Percentiles rank a stretch among this genome's conserved stretches.
Evolutionary conservation across 30 jellyfish, hydroid and myxozoan genomes (phyloP).

Genomic region (Phacellophora camtschatica): DNA sequence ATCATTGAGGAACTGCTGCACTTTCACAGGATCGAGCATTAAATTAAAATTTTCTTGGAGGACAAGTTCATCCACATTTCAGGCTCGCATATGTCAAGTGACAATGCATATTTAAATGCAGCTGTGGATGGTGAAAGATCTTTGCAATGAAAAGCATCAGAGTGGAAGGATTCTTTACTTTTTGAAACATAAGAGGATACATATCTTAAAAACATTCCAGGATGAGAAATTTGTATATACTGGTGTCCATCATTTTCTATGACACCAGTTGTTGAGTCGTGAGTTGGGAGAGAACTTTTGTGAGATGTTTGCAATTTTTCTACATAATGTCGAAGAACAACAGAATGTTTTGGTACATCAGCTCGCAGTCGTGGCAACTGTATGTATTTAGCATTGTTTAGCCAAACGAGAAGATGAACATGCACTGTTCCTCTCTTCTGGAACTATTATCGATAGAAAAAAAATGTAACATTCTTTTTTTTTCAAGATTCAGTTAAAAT

Average conservation of each 20-base stretch:
- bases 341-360: neutral
- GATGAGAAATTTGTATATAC: too few relatives aligned
- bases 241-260: neutral
- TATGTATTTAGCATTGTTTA: neutral
- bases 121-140: neutral
- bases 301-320: neutral
- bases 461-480: neutral
- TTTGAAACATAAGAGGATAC: conserved; percentile 37
- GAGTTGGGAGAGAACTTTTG: neutral
- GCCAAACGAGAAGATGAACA: conserved; percentile 44
- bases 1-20: too few relatives aligned
- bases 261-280: neutral
- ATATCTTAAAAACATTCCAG: conserved; percentile 13
- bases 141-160: neutral
- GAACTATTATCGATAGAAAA: conserved; percentile 30
- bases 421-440: conserved; percentile 29
- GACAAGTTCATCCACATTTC: conserved; percentile 16
- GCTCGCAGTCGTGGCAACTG: neutral
- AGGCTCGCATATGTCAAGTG: conserved; percentile 1
- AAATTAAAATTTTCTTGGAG: neutral
- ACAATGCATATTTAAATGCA: neutral
- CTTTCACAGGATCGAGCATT: too few relatives aligned
- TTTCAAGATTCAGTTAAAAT: neutral
- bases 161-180: neutral
- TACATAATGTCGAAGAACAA: neutral